Percentiles rank a stretch among this genome's conserved stretches.
Evolutionary conservation across 2,888 invertebrate species (phyloP).

Genomic region (Parthenolecanium corni): DNA sequence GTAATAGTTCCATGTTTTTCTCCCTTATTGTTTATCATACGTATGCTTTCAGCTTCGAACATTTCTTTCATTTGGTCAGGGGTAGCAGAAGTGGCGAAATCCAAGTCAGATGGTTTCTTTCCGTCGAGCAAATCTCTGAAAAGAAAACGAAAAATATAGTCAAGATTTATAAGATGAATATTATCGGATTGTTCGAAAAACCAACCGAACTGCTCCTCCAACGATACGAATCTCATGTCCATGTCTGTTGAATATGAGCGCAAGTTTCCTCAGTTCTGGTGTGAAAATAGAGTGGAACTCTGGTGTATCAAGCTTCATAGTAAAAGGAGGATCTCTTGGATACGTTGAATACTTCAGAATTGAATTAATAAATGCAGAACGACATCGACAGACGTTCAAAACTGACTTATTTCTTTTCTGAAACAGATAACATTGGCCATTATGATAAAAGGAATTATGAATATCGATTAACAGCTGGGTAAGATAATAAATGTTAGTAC

Average conservation of each 20-base stretch:
- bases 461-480: too few relatives aligned
- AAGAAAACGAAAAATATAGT: conserved; percentile 33
- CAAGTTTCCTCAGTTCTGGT: conserved; percentile 60
- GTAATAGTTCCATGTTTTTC: conserved; percentile 95
- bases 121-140: conserved; percentile 65
- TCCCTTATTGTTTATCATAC: conserved; percentile 85
- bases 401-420: too few relatives aligned
- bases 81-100: conserved; percentile 95
- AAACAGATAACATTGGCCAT: too few relatives aligned
- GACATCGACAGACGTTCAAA: too few relatives aligned
- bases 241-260: conserved; percentile 64
- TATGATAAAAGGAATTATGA: too few relatives aligned
- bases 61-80: conserved; percentile 91
- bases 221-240: conserved; percentile 82
- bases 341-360: too few relatives aligned
- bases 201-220: conserved; percentile 75
- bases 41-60: conserved; percentile 68
- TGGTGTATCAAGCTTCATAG: conserved; percentile 55
- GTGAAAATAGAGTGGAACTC: conserved; percentile 71
- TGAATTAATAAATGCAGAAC: too few relatives aligned
- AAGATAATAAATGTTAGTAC: too few relatives aligned
- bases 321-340: too few relatives aligned
- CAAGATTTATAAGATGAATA: neutral
- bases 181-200: neutral
- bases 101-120: conserved; percentile 74